Evolutionary conservation across 1,140 invertebrate species (phyloP).

Genomic region (Nasonia longicornis): DNA sequence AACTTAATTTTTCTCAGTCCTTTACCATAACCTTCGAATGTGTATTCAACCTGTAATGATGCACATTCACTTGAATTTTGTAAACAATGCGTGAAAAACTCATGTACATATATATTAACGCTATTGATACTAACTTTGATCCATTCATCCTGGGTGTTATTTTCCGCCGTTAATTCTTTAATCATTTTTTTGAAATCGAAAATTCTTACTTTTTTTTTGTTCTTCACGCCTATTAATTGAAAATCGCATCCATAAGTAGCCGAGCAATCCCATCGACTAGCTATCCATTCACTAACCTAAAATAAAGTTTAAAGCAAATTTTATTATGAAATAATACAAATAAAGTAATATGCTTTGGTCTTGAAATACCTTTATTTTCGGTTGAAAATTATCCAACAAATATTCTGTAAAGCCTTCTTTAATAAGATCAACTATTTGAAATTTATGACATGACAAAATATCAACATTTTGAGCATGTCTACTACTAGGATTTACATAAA

Average conservation of each 20-base stretch:
- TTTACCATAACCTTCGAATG: constrained; percentile 58
- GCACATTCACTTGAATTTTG: neutral
- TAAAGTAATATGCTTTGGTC: neutral
- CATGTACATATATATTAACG: constrained; percentile 6
- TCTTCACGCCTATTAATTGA: constrained; percentile 43
- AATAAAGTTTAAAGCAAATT: constrained; percentile 9
- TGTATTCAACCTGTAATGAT: constrained; percentile 52
- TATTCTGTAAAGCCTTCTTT: constrained; percentile 17
- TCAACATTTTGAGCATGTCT: neutral
- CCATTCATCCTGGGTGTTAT: constrained; percentile 59
- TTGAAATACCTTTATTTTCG: neutral
- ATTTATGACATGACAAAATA: neutral
- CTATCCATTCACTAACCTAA: constrained; percentile 60
- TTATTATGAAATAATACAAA: neutral
- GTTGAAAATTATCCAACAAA: constrained; percentile 8
- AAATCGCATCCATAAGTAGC: constrained; percentile 52
- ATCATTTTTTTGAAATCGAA: constrained; percentile 39
- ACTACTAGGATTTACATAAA: neutral
- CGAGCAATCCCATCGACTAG: constrained; percentile 58
- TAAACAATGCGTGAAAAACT: constrained; percentile 1
- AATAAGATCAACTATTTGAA: constrained; percentile 30
- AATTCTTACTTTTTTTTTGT: constrained; percentile 45
- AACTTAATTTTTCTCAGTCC: constrained; percentile 59
- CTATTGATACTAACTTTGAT: constrained; percentile 48
- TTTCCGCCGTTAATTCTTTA: constrained; percentile 44